These are phyloP conservation scores for Corythaixoides concolor DNA, from an alignment of 2,113 vertebrate genomes.

Conservation along the genomic window DNA sequence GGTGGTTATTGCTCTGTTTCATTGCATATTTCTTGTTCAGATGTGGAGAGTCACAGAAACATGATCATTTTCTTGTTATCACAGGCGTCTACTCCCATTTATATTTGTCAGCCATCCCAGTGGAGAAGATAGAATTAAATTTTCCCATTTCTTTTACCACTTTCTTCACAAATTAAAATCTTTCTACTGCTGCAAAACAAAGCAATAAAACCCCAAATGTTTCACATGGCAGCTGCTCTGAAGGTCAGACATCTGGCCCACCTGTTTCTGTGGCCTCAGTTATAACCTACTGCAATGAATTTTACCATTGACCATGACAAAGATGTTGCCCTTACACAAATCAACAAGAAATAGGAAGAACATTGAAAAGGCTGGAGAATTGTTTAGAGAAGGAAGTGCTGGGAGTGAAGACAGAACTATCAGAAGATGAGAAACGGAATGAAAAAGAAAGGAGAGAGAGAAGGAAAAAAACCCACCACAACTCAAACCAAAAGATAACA, in stretches of 20 bases:
- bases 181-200: neutral
- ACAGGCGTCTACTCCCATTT: neutral
- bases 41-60: neutral
- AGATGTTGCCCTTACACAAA: neutral
- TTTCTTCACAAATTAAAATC: neutral
- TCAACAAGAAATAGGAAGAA: neutral
- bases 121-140: neutral
- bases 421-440: neutral
- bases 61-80: neutral
- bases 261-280: neutral
- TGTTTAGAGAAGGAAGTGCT: neutral
- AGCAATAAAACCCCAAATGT: neutral
- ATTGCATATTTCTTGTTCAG: neutral
- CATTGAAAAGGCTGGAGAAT: neutral
- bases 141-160: neutral
- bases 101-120: neutral
- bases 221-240: neutral
- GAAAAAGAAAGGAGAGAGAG: neutral
- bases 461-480: rapidly evolving
- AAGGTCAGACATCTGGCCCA: neutral
- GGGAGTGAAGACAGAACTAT: neutral
- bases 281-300: neutral
- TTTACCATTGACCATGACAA: neutral
- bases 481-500: neutral
- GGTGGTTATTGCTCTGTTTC: neutral